Evolutionary conservation across 2,797 vertebrate genomes (phyloP), one percentile per base, ranked within the genome.

Genomic region (Pipistrellus nathusii): DNA sequence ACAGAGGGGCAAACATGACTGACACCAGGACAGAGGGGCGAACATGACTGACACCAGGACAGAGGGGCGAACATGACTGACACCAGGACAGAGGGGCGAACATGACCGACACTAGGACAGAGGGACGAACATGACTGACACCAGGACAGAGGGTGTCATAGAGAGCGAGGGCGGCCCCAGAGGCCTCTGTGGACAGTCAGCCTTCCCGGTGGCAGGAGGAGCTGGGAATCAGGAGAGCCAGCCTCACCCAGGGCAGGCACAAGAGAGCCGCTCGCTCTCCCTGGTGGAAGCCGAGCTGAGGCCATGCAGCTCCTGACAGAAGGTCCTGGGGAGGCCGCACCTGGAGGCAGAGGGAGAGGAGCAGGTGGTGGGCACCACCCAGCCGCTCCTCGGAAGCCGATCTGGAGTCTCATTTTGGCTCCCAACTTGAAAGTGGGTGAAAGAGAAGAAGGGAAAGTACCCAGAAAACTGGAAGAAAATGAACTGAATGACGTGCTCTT

Each of bases 261-360:
- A 8, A n/a, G 20, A 53, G 46, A 76, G 48, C 30, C 30, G 3
- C 46, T 51, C 7, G 6, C n/a, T 32, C 8, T 25, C n/a, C 21
- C 48, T 55, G 48, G 6, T 21, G 5, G 18, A n/a, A 23, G 30
- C 20, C 20, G 1, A 8, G 6, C 51, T 53, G 51, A 20, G 51
- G 53, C 53, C 53, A 21, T 53, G n/a, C 75, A 35, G 20, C 75
- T 55, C 51, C 75, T 23, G 75, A 35, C 20, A 55, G 48, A 77
- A 10, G 30, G 13, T n/a, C 69, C 5, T 0, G 0, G 21, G 8
- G 32, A 15, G 30, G 46, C 1, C 2, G 1, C 13, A 23, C 66
- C 23, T 32, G 46, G 44, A 66, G 5, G 27, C 4, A n/a, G 38
- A 72, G 9, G 44, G 25, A 8, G 4, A 21, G 21, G 21, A 11